These are phyloP conservation scores for Callocephalon fimbriatum DNA, from an alignment of 2,113 vertebrate genomes.

Conservation along the genomic window DNA sequence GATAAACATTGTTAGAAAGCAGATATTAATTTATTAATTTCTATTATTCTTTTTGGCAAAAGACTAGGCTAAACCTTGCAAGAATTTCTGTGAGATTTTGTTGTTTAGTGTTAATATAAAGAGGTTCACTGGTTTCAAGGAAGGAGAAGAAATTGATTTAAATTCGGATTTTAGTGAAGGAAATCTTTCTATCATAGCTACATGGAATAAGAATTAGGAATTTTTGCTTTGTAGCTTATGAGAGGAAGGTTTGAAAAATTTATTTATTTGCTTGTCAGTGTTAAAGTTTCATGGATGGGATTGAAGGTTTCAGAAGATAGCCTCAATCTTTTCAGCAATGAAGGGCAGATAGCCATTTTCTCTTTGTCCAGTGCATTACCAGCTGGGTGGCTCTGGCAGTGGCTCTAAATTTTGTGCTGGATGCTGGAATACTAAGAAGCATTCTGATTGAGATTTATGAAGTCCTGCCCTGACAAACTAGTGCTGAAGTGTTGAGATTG, in stretches of 20 bases:
- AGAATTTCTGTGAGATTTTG: neutral
- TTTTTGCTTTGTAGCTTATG: neutral
- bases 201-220: neutral
- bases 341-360: neutral
- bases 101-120: neutral
- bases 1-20: neutral
- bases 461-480: neutral
- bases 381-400: neutral
- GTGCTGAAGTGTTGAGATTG: neutral
- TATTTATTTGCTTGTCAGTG: neutral
- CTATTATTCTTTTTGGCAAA: neutral
- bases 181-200: neutral
- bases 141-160: neutral
- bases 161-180: neutral
- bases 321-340: neutral
- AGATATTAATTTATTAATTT: neutral
- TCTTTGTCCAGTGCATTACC: neutral
- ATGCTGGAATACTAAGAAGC: neutral
- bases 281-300: neutral
- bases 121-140: neutral
- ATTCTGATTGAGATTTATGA: neutral
- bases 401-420: neutral
- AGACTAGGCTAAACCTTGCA: neutral
- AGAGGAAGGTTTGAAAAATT: neutral
- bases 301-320: neutral